Evolutionary conservation across 2,888 invertebrate genomes (phyloP).

Genomic region (Ennomos quercinarius): DNA sequence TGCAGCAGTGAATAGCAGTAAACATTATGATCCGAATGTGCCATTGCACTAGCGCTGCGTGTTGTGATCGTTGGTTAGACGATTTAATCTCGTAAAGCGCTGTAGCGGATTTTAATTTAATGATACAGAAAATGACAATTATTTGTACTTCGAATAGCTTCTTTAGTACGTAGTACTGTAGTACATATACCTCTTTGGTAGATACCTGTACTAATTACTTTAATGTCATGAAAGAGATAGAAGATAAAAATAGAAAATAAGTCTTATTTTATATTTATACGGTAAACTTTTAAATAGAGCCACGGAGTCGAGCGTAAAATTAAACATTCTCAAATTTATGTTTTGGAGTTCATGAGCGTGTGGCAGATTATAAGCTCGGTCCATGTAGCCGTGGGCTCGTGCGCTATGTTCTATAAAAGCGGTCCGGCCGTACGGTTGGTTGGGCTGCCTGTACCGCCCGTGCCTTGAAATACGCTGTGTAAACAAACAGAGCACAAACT

Average conservation of each 20-base stretch:
- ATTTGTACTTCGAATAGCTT: too few relatives aligned
- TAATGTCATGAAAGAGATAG: too few relatives aligned
- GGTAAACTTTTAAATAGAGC: constrained; percentile 37
- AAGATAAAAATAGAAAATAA: neutral
- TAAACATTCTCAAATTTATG: constrained; percentile 19
- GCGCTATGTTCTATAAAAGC: constrained; percentile 60
- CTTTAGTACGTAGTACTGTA: too few relatives aligned
- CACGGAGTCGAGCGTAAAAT: constrained; percentile 37
- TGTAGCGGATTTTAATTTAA: too few relatives aligned
- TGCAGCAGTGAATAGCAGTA: too few relatives aligned
- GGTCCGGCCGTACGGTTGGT: constrained; percentile 49
- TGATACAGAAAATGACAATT: too few relatives aligned
- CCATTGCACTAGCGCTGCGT: too few relatives aligned
- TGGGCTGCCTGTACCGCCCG: constrained; percentile 26
- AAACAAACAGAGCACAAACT: constrained; percentile 5
- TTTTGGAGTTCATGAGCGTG: constrained; percentile 36
- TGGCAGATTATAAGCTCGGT: constrained; percentile 50
- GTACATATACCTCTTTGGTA: too few relatives aligned
- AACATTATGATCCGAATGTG: too few relatives aligned
- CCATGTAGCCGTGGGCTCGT: constrained; percentile 55
- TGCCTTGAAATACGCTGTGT: neutral
- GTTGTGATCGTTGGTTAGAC: too few relatives aligned
- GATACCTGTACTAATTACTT: too few relatives aligned
- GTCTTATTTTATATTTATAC: neutral
- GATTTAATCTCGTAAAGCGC: too few relatives aligned